Evolutionary conservation across 2,113 vertebrate species (phyloP).

Genomic region (Cacatua alba): DNA sequence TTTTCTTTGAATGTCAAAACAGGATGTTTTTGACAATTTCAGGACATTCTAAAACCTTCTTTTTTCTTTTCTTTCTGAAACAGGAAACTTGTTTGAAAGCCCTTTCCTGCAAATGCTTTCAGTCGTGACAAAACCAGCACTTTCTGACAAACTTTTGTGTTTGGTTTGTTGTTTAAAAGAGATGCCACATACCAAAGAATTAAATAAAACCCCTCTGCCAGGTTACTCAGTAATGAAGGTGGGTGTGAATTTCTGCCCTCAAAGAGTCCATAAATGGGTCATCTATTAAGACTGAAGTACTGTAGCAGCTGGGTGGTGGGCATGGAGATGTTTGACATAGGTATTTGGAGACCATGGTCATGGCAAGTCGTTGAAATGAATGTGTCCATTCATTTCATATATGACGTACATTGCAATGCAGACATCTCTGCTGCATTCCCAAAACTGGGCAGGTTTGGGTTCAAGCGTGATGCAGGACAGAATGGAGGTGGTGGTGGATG

Average conservation of each 20-base stretch:
- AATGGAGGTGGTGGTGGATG: not conserved
- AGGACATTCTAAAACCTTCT: not conserved
- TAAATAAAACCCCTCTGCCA: not conserved
- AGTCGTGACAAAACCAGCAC: not conserved
- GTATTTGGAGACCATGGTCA: not conserved
- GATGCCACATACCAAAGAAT: not conserved
- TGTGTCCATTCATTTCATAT: not conserved
- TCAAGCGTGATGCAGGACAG: not conserved
- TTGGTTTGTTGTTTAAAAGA: not conserved
- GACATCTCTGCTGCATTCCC: not conserved
- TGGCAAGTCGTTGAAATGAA: not conserved
- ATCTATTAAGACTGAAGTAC: accelerated
- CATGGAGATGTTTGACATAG: not conserved
- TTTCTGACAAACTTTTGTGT: not conserved
- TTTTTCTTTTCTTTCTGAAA: slow-evolving; percentile 26
- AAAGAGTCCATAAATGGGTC: not conserved
- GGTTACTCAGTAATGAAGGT: not conserved
- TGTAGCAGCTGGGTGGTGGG: not conserved
- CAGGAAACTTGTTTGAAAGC: slow-evolving; percentile 49
- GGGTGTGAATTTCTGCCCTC: not conserved
- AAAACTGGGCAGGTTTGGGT: accelerated
- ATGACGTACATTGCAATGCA: not conserved
- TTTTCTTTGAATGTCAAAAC: slow-evolving; percentile 62
- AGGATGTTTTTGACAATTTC: slow-evolving; percentile 68
- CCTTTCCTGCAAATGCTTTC: slow-evolving; percentile 44